Percentiles rank a stretch among this genome's conserved stretches.
Evolutionary conservation across 2,797 vertebrate species (phyloP).

Genomic region (Acanthurus tractus): DNA sequence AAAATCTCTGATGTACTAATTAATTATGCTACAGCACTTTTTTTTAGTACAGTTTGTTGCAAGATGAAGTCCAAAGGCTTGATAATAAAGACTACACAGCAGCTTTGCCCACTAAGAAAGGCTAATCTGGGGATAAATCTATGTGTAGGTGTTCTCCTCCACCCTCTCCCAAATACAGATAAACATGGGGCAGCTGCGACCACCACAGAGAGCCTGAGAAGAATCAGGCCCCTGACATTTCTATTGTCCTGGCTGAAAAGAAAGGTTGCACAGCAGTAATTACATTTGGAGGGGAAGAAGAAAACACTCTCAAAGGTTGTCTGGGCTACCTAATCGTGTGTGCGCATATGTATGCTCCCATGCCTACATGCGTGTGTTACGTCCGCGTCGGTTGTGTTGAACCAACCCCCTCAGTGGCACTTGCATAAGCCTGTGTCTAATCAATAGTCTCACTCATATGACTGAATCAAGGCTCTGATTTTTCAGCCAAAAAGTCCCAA

Average conservation of each 20-base stretch:
- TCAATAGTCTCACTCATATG: conserved; percentile 62
- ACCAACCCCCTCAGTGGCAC: conserved; percentile 42
- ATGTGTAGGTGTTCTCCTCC: conserved; percentile 42
- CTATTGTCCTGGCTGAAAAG: conserved; percentile 74
- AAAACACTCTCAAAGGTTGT: conserved; percentile 77
- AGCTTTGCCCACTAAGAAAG: conserved; percentile 1
- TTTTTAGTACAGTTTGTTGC: conserved; percentile 14
- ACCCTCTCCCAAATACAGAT: conserved; percentile 44
- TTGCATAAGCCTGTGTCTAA: conserved; percentile 69
- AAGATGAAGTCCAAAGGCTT: conserved; percentile 17
- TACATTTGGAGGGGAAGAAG: conserved; percentile 77
- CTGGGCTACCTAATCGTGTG: conserved; percentile 73
- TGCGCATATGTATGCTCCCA: conserved; percentile 20
- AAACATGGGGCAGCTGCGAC: conserved; percentile 56
- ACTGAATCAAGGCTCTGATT: conserved; percentile 56
- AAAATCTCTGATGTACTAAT: conserved; percentile 31
- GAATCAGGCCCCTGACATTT: conserved; percentile 79
- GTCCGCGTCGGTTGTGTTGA: neutral
- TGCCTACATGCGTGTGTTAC: neutral
- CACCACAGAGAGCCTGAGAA: conserved; percentile 66
- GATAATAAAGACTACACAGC: conserved; percentile 27
- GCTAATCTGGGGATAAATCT: conserved; percentile 51
- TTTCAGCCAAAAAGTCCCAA: conserved; percentile 63
- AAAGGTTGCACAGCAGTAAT: conserved; percentile 83
- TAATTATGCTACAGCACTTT: conserved; percentile 25